Evolutionary conservation across 2,797 vertebrate genomes (phyloP).

Genomic region (Sebastes taczanowskii): DNA sequence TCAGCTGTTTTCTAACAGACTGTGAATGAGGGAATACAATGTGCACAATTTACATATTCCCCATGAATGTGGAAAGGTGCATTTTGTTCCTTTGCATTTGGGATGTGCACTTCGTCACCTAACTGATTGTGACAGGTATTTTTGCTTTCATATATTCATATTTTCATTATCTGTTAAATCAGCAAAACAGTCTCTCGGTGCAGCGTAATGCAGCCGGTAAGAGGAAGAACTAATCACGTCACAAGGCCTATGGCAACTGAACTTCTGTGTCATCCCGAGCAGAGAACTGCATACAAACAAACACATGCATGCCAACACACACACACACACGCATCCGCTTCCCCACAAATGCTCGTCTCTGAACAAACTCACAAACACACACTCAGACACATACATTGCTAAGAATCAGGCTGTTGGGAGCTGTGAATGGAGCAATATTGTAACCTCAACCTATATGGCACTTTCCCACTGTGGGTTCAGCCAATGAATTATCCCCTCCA

Average conservation of each 20-base stretch:
- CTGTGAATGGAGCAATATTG: constrained; percentile 86
- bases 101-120: constrained; percentile 37
- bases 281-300: constrained; percentile 18
- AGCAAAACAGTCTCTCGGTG: constrained; percentile 49
- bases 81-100: constrained; percentile 51
- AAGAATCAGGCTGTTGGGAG: constrained; percentile 69
- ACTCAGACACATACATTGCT: constrained; percentile 61
- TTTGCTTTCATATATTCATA: constrained; percentile 51
- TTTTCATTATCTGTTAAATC: constrained; percentile 58
- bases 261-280: constrained; percentile 37
- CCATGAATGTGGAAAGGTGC: constrained; percentile 49
- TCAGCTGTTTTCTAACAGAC: constrained; percentile 74
- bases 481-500: constrained; percentile 87
- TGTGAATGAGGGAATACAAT: constrained; percentile 45
- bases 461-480: constrained; percentile 84
- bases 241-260: constrained; percentile 15
- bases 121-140: constrained; percentile 64
- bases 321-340: not conserved
- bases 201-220: constrained; percentile 38
- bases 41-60: constrained; percentile 62
- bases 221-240: constrained; percentile 38
- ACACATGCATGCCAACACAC: not conserved
- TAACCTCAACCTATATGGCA: constrained; percentile 85
- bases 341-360: constrained; percentile 29
- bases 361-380: constrained; percentile 46